phyloP scores from a whole-genome alignment of 1,140 invertebrate species.

The Pinna nobilis region DNA sequence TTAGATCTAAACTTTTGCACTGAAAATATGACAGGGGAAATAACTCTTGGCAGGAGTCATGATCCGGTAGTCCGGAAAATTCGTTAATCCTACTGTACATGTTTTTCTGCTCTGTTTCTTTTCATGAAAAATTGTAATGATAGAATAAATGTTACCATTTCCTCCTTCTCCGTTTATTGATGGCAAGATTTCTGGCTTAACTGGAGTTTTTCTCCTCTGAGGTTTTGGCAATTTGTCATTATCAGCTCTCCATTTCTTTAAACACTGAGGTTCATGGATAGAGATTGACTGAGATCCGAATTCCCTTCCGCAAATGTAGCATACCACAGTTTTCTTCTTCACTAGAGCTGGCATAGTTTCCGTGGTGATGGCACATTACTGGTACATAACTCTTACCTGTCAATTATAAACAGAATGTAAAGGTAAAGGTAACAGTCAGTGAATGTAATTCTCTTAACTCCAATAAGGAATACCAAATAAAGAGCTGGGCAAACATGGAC shows the following conservation, averaged over 20 bases:
- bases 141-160: background rate
- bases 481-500: too few species aligned
- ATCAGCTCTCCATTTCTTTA: constrained; percentile 84
- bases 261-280: constrained; percentile 87
- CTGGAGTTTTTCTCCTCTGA: constrained; percentile 79
- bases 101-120: background rate
- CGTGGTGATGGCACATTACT: too few species aligned
- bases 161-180: constrained; percentile 51
- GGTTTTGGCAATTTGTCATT: constrained; percentile 80
- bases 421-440: too few species aligned
- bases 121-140: background rate
- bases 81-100: too few species aligned
- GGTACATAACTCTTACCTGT: too few species aligned
- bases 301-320: constrained; percentile 75
- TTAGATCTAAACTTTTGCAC: too few species aligned
- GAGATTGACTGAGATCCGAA: constrained; percentile 78
- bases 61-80: too few species aligned
- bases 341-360: constrained; percentile 20
- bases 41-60: background rate
- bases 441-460: too few species aligned
- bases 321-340: constrained; percentile 63
- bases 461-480: too few species aligned
- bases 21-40: too few species aligned
- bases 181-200: constrained; percentile 77
- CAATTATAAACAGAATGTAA: too few species aligned